Conservation (phyloP, 2,113 vertebrate species). For the Calidris pugnax region DNA sequence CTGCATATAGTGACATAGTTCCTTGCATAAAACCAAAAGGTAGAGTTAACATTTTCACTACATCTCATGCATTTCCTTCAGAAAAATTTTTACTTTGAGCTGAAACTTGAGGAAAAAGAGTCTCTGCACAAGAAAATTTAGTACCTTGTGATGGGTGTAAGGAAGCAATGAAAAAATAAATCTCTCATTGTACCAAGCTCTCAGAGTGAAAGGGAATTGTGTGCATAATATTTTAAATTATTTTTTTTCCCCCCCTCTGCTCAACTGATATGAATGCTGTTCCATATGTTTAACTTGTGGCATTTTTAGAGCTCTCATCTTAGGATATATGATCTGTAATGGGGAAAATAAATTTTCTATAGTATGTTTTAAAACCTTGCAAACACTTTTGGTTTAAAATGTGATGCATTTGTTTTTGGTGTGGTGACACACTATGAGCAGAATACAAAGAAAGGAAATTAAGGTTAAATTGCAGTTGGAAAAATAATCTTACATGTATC, state of each 20-base stretch:
- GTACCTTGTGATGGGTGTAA: neutral
- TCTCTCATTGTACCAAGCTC: neutral
- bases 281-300: neutral
- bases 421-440: neutral
- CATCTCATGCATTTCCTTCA: neutral
- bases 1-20: neutral
- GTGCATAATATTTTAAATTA: no score
- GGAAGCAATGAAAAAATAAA: neutral
- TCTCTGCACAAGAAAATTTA: neutral
- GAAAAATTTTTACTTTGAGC: neutral
- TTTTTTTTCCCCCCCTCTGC: fast-evolving
- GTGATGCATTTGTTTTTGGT: neutral
- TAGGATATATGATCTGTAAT: neutral
- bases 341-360: neutral
- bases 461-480: neutral
- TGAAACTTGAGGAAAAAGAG: neutral
- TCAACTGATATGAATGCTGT: neutral
- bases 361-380: neutral
- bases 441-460: neutral
- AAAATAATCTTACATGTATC: neutral
- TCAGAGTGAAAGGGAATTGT: neutral
- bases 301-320: neutral
- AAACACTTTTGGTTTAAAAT: neutral
- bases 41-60: neutral
- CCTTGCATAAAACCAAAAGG: neutral